Conservation (phyloP, 2,113 vertebrate species). For the Struthio camelus region DNA sequence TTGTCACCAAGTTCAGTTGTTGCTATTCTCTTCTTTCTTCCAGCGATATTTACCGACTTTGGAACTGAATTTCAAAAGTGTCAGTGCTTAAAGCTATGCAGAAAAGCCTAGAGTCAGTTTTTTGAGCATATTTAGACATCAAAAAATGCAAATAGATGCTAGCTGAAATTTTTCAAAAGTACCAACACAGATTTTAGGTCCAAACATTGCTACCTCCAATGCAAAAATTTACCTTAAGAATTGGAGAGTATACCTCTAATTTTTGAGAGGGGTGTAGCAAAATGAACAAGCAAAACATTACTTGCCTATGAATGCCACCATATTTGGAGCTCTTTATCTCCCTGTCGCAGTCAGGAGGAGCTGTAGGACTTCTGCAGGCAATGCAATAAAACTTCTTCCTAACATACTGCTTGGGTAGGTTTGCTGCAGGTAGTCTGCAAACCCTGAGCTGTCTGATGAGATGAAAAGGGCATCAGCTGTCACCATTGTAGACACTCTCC, state of each 20-base stretch:
- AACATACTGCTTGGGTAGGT: not conserved
- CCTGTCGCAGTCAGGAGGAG: too few relatives aligned
- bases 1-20: not conserved
- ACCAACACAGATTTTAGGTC: not conserved
- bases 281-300: not conserved
- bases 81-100: not conserved
- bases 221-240: not conserved
- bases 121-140: not conserved
- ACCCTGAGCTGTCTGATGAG: not conserved
- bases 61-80: not conserved
- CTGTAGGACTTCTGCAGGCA: not conserved
- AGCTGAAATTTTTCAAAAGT: not conserved
- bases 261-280: not conserved
- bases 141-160: not conserved
- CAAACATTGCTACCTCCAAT: not conserved
- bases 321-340: not conserved
- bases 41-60: not conserved
- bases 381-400: not conserved
- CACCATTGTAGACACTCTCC: not conserved
- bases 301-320: not conserved
- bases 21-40: not conserved
- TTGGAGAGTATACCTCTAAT: not conserved
- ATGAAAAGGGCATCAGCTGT: not conserved
- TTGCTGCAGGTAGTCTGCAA: not conserved
- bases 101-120: not conserved